A percentile compares a stretch with the other conserved stretches of the same genome.
phyloP scores from a whole-genome alignment of 2,888 invertebrate species.

The Leucophenga montana region DNA sequence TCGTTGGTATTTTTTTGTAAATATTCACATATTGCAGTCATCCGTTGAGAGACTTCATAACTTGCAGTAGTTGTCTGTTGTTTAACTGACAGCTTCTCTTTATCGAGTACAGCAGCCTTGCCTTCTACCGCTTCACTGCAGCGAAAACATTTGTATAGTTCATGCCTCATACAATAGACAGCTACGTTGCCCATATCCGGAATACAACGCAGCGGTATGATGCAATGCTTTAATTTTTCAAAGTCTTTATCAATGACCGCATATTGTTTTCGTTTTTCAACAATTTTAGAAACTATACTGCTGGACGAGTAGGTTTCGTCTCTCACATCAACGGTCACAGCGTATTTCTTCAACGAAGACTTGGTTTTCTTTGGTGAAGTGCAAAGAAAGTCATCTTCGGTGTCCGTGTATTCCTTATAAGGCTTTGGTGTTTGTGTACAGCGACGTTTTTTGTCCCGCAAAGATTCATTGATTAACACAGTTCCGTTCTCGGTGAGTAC shows the following conservation, averaged over 20 bases:
- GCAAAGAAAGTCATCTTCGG: conserved; percentile 50
- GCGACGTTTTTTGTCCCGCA: conserved; percentile 74
- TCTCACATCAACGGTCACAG: conserved; percentile 24
- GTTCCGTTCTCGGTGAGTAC: conserved; percentile 79
- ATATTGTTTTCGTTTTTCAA: conserved; percentile 50
- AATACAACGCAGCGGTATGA: conserved; percentile 63
- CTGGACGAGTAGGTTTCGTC: conserved; percentile 27
- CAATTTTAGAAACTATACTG: conserved; percentile 29
- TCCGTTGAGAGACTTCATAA: conserved; percentile 33
- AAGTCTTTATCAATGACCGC: conserved; percentile 56
- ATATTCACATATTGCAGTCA: conserved; percentile 43
- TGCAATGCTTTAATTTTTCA: conserved; percentile 64
- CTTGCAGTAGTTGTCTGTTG: not conserved
- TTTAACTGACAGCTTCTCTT: conserved; percentile 42
- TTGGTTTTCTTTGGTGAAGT: conserved; percentile 38
- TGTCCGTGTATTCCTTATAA: conserved; percentile 75
- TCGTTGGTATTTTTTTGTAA: conserved; percentile 36
- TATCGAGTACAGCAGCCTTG: conserved; percentile 63
- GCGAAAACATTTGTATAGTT: conserved; percentile 80
- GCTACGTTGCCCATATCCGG: conserved; percentile 74
- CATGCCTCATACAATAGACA: conserved; percentile 80
- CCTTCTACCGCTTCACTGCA: conserved; percentile 72
- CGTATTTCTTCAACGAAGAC: conserved; percentile 33
- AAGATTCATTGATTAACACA: conserved; percentile 76
- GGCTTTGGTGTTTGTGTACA: conserved; percentile 78